A percentile compares a stretch with the other conserved stretches of the same genome.
phyloP scores from a whole-genome alignment of 1,140 invertebrate genomes.

The Pentalonia nigronervosa region DNA sequence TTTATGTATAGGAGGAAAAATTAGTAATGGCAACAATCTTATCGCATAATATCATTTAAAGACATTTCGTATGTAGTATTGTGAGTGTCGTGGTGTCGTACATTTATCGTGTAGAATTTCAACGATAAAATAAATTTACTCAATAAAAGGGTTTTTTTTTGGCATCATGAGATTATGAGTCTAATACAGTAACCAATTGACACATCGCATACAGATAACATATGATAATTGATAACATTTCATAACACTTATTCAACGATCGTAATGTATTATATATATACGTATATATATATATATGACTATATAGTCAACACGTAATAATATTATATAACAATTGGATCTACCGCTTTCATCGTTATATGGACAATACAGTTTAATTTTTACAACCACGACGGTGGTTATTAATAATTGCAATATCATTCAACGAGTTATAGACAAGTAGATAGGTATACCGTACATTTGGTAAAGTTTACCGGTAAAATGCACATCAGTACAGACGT shows the following conservation, averaged over 20 bases:
- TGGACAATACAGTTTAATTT: not conserved
- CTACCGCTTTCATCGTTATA: too few species aligned
- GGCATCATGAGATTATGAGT: not conserved
- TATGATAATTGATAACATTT: too few species aligned
- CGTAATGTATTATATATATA: too few species aligned
- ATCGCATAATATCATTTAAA: not conserved
- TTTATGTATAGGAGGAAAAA: not conserved
- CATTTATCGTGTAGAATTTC: not conserved
- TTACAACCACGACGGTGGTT: not conserved
- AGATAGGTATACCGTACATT: not conserved
- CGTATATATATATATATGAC: too few species aligned
- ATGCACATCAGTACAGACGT: not conserved
- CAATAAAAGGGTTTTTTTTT: not conserved
- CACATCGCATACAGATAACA: not conserved
- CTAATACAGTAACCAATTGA: not conserved
- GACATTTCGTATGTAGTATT: too few species aligned
- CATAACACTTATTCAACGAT: not conserved
- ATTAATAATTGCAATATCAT: not conserved
- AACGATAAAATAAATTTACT: not conserved
- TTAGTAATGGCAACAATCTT: not conserved
- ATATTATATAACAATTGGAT: too few species aligned
- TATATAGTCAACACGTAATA: too few species aligned
- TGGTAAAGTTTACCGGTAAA: not conserved
- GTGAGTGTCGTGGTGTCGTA: not conserved
- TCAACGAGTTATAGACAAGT: not conserved